A percentile compares a stretch with the other conserved stretches of the same genome.
Evolutionary conservation across 2,888 invertebrate species (phyloP).

Genomic region (Leucophora obtusa): DNA sequence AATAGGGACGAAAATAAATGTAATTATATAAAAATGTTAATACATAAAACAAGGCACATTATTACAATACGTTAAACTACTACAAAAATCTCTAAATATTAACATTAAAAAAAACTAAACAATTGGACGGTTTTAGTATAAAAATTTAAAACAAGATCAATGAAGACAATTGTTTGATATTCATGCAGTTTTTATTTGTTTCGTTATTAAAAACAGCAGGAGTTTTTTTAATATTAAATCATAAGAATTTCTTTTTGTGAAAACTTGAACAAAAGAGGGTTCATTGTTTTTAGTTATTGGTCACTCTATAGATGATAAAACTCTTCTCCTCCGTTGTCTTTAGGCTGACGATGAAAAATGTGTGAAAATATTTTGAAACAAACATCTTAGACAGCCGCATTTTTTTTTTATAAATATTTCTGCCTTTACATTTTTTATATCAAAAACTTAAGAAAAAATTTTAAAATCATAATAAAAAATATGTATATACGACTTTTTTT

Average conservation of each 20-base stretch:
- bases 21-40: not conserved
- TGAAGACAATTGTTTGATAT: constrained; percentile 20
- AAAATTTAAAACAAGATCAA: constrained; percentile 45
- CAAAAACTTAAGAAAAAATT: constrained; percentile 43
- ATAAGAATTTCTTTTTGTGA: constrained; percentile 40
- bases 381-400: constrained; percentile 54
- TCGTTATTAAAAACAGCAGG: constrained; percentile 57
- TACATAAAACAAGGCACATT: not conserved
- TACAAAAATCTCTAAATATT: not conserved
- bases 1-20: no score
- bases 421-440: constrained; percentile 29
- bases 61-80: not conserved
- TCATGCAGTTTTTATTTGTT: constrained; percentile 1
- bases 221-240: constrained; percentile 55
- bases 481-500: constrained; percentile 53
- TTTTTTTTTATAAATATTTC: constrained; percentile 40
- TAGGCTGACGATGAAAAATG: constrained; percentile 76
- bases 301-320: constrained; percentile 60
- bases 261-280: constrained; percentile 64
- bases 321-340: constrained; percentile 59
- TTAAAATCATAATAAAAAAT: constrained; percentile 51
- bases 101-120: constrained; percentile 2
- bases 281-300: constrained; percentile 62
- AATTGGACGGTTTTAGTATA: constrained; percentile 5
- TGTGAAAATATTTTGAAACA: constrained; percentile 75